phyloP scores from a whole-genome alignment of 2,888 invertebrate genomes.

The Hemistola chrysoprasaria region DNA sequence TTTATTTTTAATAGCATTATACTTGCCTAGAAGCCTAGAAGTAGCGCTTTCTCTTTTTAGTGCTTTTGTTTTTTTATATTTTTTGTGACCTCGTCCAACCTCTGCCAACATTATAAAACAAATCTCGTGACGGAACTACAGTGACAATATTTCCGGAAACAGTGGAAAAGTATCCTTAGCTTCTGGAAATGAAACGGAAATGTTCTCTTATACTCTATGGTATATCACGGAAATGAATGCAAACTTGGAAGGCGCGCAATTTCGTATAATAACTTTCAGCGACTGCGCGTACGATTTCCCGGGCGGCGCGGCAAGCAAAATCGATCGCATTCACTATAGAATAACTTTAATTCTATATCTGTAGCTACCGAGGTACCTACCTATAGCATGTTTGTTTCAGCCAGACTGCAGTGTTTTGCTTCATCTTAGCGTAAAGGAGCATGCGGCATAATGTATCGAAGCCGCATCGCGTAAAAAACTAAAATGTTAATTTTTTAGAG shows the following conservation, averaged over 20 bases:
- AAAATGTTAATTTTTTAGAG: background rate
- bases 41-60: too few species aligned
- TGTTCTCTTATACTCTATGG: too few species aligned
- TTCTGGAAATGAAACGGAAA: slow-evolving; percentile 4
- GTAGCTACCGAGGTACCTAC: too few species aligned
- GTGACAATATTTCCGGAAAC: too few species aligned
- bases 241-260: slow-evolving; percentile 15
- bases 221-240: slow-evolving; percentile 9
- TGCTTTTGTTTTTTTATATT: too few species aligned
- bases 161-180: background rate
- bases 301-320: slow-evolving; percentile 23
- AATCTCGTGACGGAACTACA: too few species aligned
- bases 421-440: background rate
- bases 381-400: slow-evolving; percentile 17
- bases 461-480: background rate
- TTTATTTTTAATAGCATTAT: too few species aligned
- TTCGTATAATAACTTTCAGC: slow-evolving; percentile 19
- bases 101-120: too few species aligned
- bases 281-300: slow-evolving; percentile 38
- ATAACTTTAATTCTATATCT: slow-evolving; percentile 1
- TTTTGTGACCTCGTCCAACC: too few species aligned
- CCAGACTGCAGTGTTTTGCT: slow-evolving; percentile 23
- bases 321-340: slow-evolving; percentile 32
- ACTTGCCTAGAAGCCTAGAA: too few species aligned
- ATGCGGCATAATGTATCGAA: background rate